These are phyloP conservation scores for Callyntrura guangdongensis DNA, from an alignment of 2,888 invertebrate species.

Conservation along the genomic window DNA sequence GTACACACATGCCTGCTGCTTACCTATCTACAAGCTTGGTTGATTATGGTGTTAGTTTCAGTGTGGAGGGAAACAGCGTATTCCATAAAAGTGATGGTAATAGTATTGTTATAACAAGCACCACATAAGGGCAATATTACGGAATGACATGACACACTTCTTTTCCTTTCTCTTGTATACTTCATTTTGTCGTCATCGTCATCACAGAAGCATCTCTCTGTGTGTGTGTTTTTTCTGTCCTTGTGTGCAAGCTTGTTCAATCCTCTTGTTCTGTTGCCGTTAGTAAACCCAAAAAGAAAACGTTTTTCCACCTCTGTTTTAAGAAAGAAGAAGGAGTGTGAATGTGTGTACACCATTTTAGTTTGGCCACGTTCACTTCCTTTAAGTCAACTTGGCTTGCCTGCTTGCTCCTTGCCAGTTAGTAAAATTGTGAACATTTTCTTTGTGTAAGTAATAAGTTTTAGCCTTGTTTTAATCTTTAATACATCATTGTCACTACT, in stretches of 20 bases:
- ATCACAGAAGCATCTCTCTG: background rate
- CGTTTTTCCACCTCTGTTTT: conserved; percentile 9
- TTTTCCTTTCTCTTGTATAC: conserved; percentile 31
- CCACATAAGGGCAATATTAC: conserved; percentile 59
- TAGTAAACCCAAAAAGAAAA: conserved; percentile 1
- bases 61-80: background rate
- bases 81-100: conserved; percentile 16
- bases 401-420: conserved; percentile 28
- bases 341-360: conserved; percentile 1
- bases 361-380: background rate
- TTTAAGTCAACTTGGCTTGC: background rate
- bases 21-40: background rate
- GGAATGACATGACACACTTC: conserved; percentile 72
- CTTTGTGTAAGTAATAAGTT: conserved; percentile 66
- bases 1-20: background rate
- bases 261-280: background rate
- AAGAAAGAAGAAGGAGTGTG: background rate
- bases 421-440: conserved; percentile 54
- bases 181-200: conserved; percentile 14
- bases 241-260: conserved; percentile 40
- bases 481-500: conserved; percentile 76
- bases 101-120: conserved; percentile 28
- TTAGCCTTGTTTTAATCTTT: conserved; percentile 75
- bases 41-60: background rate
- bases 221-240: conserved; percentile 7